Conservation (phyloP, 2,888 invertebrate genomes). For the Deroplatys truncata region DNA sequence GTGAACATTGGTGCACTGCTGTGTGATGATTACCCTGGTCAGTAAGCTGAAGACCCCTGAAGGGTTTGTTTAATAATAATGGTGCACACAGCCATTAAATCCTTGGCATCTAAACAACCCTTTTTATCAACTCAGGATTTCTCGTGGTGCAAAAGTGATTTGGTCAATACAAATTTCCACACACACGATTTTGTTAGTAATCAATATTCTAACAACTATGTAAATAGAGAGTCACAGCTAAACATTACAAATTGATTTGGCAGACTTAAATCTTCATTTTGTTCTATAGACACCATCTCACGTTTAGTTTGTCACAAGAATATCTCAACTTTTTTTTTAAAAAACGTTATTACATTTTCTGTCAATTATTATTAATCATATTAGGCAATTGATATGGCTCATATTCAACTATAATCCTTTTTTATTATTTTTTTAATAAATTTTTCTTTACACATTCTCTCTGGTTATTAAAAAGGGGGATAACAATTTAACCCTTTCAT, state of each 20-base stretch:
- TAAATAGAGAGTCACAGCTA: constrained; percentile 18
- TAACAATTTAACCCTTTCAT: constrained; percentile 24
- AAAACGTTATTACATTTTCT: constrained; percentile 24
- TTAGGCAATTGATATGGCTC: constrained; percentile 34
- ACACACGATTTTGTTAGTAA: neutral
- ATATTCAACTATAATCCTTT: constrained; percentile 24
- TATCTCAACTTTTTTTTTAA: constrained; percentile 14
- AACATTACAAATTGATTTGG: constrained; percentile 30
- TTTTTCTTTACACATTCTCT: constrained; percentile 9
- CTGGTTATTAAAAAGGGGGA: constrained; percentile 24
- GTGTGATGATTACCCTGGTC: too few species aligned
- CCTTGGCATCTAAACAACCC: constrained; percentile 18
- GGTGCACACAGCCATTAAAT: too few species aligned
- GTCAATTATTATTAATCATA: constrained; percentile 27
- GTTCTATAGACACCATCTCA: constrained; percentile 28
- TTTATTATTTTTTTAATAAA: constrained; percentile 25
- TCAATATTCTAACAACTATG: constrained; percentile 14
- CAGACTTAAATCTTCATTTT: constrained; percentile 26
- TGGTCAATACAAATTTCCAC: constrained; percentile 21
- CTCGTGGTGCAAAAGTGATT: constrained; percentile 23
- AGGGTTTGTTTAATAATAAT: too few species aligned
- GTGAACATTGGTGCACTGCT: too few species aligned
- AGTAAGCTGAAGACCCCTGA: too few species aligned
- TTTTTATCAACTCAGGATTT: neutral
- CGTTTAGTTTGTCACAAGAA: constrained; percentile 25